phyloP scores from a whole-genome alignment of 2,888 invertebrate genomes.

The Andrena bicolor region DNA sequence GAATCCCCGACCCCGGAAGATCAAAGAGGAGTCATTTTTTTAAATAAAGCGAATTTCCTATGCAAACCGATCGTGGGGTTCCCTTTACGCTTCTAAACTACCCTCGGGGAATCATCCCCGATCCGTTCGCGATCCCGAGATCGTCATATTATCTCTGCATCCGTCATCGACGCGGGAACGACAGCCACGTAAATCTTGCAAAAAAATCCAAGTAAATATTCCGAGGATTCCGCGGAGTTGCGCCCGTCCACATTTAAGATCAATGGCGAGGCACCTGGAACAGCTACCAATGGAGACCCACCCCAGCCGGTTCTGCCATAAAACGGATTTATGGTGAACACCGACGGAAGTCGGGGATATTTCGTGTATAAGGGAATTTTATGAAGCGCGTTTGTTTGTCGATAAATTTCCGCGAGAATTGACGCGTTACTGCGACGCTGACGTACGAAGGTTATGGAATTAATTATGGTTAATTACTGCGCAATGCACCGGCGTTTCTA shows the following conservation, averaged over 20 bases:
- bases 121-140: background rate
- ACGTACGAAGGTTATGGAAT: conserved; percentile 20
- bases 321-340: conserved; percentile 51
- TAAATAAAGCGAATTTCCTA: background rate
- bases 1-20: background rate
- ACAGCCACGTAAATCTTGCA: conserved; percentile 25
- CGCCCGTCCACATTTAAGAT: conserved; percentile 32
- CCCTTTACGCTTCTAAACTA: background rate
- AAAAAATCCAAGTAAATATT: conserved; percentile 29
- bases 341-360: conserved; percentile 38
- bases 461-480: conserved; percentile 33
- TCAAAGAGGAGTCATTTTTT: background rate
- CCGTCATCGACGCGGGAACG: conserved; percentile 11
- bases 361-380: conserved; percentile 34
- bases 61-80: background rate
- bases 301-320: conserved; percentile 24
- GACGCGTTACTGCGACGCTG: conserved; percentile 18
- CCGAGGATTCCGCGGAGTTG: conserved; percentile 5
- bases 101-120: conserved; percentile 8
- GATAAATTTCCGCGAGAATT: conserved; percentile 35
- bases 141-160: background rate
- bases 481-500: conserved; percentile 10
- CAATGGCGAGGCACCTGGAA: conserved; percentile 26
- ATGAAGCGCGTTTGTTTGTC: conserved; percentile 31
- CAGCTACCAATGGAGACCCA: conserved; percentile 14